Base-by-base conservation (phyloP, 2,113 vertebrate species). In the Malurus melanocephalus region DNA sequence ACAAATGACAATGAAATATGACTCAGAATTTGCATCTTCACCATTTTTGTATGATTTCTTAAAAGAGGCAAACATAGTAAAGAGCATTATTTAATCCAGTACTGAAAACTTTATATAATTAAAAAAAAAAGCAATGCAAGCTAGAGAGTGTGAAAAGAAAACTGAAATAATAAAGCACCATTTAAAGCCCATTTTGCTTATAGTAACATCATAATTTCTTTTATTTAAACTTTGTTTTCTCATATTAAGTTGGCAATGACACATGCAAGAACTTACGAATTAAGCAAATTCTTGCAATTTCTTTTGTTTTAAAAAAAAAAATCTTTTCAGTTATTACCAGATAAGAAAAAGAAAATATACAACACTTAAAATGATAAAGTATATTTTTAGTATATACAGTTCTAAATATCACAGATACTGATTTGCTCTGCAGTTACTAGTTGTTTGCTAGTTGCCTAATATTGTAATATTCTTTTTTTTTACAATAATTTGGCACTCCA, bases 1-100 rank as follows among this genome's bases (percentile, higher is more conserved):
- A 88, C 93, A 95, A 95, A 93, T 40, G 85, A 52, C 13, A 45
- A 26, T 87, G 77, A 85, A 92, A 82, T 69, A 87, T 87, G 83
- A 90, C 16, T 93, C 16, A 33, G 88, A 92, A 64, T 93, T 91
- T 75, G 42, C 62, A 87, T 45, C 23, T 55, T 52, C 51, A 23
- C 81, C 1, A 10, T 61, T 94, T 69, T 86, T 85, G 16, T 14
- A 12, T 7, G 28, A 35, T 10, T 89, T 80, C 33, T 92, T 74
- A 81, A 87, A 65, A 62, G 65, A 61, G 49, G 28, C 6, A 64
- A 82, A 81, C 52, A 66, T 46, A 30, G 19, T 52, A 64, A 72
- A 85, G 51, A 40, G 16, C 7, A 45, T 82, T 80, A 80, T 88
- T 87, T 93, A 86, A 94, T 56, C 19, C 13, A 45, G 43, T 32